Base-by-base conservation (phyloP, 2,797 vertebrate genomes). In the Lepilemur septentrionalis region DNA sequence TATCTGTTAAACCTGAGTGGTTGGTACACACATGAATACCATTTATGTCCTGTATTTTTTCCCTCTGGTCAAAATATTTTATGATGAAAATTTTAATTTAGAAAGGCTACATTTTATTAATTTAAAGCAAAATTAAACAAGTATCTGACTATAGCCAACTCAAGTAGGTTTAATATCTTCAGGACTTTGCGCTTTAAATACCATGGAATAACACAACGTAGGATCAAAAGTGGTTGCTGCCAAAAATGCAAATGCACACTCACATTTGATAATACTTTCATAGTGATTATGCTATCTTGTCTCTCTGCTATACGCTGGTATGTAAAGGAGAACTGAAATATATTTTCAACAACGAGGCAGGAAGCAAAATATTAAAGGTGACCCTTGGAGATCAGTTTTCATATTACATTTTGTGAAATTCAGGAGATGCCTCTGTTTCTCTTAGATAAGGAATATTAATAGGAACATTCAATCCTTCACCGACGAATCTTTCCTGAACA, bases 361-460 rank as follows among this genome's bases (percentile, higher is more conserved):
- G 25, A 91, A 63, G 41, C 18, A 52, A 80, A 92, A 55, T 69
- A 65, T 55, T 79, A 73, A 80, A 91, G 79, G 69, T 28, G 52
- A 76, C 65, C 8, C n/a, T n/a, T 55, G 30, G 61, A 93, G 89
- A 95, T 92, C 70, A 59, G 61, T 90, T 78, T 96, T 87, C 50
- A 81, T 78, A 70, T 81, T 89, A 30, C 41, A 82, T 91, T 87
- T 78, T 5, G 3, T 80, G 91, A 79, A 78, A 94, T 81, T 38
- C 86, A 73, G 32, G 1, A 61, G 85, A 91, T 35, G 5, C 57
- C 61, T 94, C 90, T 95, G 96, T 81, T 89, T 57, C 61, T 89
- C 86, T 57, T 67, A 95, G 95, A 93, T 93, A 89, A 96, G 92
- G 55, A 75, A 76, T 63, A 85, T 80, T 95, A 96, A 87, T 11